A percentile compares a stretch with the other conserved stretches of the same genome.
These are phyloP conservation scores for Thripadectes ignobilis DNA, from an alignment of 2,797 vertebrate genomes.

Conservation along the genomic window DNA sequence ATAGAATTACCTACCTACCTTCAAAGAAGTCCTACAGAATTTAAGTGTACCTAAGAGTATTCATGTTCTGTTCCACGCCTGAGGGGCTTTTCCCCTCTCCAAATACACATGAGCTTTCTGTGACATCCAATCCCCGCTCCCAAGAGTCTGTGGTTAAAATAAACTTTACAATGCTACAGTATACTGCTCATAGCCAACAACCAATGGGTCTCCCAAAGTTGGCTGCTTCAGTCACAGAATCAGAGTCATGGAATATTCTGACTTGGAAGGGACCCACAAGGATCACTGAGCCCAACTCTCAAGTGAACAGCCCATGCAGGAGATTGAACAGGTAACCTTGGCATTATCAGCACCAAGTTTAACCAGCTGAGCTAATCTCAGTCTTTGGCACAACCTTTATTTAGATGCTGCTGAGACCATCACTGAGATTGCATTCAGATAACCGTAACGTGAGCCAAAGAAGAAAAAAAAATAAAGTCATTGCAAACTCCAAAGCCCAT, in stretches of 20 bases:
- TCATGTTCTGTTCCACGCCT: background rate
- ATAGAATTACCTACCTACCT: background rate
- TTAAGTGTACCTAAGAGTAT: background rate
- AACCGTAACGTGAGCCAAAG: background rate
- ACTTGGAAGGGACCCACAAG: background rate
- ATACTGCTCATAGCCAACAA: background rate
- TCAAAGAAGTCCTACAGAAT: background rate
- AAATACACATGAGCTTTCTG: background rate
- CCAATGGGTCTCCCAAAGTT: background rate
- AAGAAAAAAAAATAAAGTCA: background rate
- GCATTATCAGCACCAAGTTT: background rate
- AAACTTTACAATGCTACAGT: background rate
- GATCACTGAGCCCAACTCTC: background rate
- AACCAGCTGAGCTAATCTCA: background rate
- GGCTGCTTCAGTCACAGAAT: background rate
- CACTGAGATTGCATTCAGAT: background rate
- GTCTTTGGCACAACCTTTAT: background rate
- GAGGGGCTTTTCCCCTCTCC: background rate
- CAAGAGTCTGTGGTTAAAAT: background rate
- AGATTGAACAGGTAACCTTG: background rate
- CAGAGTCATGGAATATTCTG: background rate
- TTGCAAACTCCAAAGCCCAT: background rate
- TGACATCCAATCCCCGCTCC: background rate
- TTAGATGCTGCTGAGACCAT: background rate
- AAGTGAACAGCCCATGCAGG: background rate